A percentile compares a stretch with the other conserved stretches of the same genome.
Conservation (phyloP, 2,113 vertebrate genomes). For the Balaeniceps rex region DNA sequence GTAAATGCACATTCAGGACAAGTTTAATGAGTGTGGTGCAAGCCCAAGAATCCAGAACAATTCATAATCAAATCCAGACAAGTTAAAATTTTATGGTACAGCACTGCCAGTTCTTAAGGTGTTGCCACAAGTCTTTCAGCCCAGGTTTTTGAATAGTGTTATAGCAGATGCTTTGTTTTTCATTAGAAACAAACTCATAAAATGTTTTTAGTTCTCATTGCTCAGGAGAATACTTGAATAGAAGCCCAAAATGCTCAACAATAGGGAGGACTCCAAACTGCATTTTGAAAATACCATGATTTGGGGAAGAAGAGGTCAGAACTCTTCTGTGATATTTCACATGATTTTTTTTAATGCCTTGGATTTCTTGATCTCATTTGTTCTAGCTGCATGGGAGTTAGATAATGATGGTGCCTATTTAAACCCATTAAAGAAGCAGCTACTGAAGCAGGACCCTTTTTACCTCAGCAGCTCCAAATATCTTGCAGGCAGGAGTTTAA, state of each 20-base stretch:
- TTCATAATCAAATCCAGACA: background rate
- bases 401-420: background rate
- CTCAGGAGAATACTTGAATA: background rate
- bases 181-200: background rate
- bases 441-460: background rate
- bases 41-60: background rate
- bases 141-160: background rate
- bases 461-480: background rate
- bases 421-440: background rate
- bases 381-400: background rate
- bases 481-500: background rate
- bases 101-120: background rate
- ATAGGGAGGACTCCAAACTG: background rate
- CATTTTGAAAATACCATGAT: background rate
- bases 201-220: background rate
- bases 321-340: background rate
- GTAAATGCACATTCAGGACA: background rate
- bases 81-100: background rate
- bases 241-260: background rate
- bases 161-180: background rate
- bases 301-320: background rate
- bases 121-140: background rate
- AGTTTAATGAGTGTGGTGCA: background rate
- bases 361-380: background rate
- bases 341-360: background rate